Conservation (phyloP, 2,888 invertebrate species). For the Drosophila mercatorum region DNA sequence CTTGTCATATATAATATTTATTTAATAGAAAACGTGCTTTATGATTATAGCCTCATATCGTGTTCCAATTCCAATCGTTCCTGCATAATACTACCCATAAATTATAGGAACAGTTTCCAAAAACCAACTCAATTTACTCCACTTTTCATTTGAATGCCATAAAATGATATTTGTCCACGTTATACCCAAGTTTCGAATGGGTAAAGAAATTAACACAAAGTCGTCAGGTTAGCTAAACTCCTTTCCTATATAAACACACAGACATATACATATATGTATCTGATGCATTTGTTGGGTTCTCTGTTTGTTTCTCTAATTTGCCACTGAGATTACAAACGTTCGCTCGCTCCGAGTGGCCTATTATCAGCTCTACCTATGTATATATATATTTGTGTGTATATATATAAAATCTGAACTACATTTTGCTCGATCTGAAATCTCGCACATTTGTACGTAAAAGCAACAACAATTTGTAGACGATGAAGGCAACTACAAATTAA, state of each 20-base stretch:
- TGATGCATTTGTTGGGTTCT: conserved; percentile 22
- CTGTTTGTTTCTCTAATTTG: conserved; percentile 65
- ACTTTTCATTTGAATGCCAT: not conserved
- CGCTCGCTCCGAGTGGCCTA: conserved; percentile 28
- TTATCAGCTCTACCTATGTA: conserved; percentile 57
- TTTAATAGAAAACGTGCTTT: no score
- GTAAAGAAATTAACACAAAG: conserved; percentile 30
- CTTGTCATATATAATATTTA: no score
- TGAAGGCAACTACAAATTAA: conserved; percentile 73
- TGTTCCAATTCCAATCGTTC: no score
- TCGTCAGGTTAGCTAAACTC: conserved; percentile 27
- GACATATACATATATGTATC: not conserved
- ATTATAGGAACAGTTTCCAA: no score
- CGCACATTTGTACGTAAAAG: conserved; percentile 73
- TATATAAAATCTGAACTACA: conserved; percentile 63
- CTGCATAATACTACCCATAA: no score
- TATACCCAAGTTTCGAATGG: not conserved
- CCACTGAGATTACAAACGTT: conserved; percentile 45
- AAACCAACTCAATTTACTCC: not conserved
- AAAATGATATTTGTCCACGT: not conserved
- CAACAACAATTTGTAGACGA: conserved; percentile 51
- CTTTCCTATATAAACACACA: conserved; percentile 11
- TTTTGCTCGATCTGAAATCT: conserved; percentile 78
- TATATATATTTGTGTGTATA: not conserved
- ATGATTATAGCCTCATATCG: no score